Base-by-base conservation (phyloP, 1,140 invertebrate genomes). In the Drosophila malerkotliana region DNA sequence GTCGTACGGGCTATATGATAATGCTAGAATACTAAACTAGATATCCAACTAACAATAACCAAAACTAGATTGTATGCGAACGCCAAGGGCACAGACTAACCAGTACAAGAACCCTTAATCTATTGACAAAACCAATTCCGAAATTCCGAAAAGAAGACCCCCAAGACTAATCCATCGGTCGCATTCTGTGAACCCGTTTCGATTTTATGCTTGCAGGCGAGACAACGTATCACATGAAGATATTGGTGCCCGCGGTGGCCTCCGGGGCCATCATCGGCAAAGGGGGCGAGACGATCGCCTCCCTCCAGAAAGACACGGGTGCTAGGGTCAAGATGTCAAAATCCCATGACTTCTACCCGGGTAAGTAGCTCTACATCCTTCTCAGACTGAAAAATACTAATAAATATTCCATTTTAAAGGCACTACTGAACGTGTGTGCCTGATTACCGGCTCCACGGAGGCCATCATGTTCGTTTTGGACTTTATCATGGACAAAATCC, bases 251-350 rank as follows among this genome's bases (percentile, higher is more conserved):
- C 49, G 97, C 97, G 76, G 96, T 98, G 92, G 98, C 98, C 73
- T 98, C 98, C 49, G 98, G 98, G 67, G 97, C 98, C 85, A 99
- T 99, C 92, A 99, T 99, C 92, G 98, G 98, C 72, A 99, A 99
- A 93, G 98, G 98, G 14, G 98, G 98, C 62, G 98, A 99, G 92
- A 98, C 98, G 24, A 99, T 99, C 93, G 98, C 97, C 77, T 97
- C 98, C 92, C 93, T 99, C 79, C 98, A 99, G 93, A 98, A 98
- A 92, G 98, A 99, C 92, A 97, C 97, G 41, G 97, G 97, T 83
- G 97, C 98, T 74, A 94, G 97, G 79, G 97, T 99, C 62, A 99
- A 99, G 94, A 99, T 99, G 98, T 99, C 98, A 68, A 99, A 99
- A 93, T 97, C 97, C 14, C 98, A 98, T 92, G 98, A 99, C 92